These are phyloP conservation scores for Chelonoidis abingdonii DNA, from an alignment of 2,113 vertebrate species.

Conservation along the genomic window DNA sequence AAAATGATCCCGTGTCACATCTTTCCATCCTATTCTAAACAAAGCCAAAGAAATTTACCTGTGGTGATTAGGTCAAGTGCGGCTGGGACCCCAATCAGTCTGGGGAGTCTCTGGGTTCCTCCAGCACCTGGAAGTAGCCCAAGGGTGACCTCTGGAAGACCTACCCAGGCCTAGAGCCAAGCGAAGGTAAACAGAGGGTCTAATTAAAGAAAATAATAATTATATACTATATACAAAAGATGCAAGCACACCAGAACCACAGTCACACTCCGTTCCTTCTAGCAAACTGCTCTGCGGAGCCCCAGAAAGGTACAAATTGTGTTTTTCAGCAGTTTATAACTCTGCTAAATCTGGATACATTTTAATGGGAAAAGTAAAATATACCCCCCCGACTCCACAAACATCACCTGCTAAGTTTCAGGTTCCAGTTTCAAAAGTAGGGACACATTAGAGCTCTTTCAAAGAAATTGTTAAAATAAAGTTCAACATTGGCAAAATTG, in stretches of 20 bases:
- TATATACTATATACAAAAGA: neutral
- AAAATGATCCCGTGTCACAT: neutral
- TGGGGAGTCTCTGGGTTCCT: conserved; percentile 91
- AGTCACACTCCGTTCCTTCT: neutral
- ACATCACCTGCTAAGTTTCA: neutral
- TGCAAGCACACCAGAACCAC: neutral
- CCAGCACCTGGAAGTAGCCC: conserved; percentile 91
- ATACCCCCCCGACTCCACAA: rapidly evolving
- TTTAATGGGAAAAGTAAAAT: neutral
- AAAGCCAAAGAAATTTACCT: conserved; percentile 76
- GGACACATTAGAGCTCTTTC: neutral
- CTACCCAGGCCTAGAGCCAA: conserved; percentile 83
- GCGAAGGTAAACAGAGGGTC: neutral
- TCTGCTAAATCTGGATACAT: neutral
- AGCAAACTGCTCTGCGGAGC: neutral
- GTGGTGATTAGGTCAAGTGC: conserved; percentile 92
- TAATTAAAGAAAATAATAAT: neutral
- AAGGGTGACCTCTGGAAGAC: conserved; percentile 91
- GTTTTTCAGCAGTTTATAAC: rapidly evolving
- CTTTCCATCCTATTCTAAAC: neutral
- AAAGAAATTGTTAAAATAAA: neutral
- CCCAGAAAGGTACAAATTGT: neutral
- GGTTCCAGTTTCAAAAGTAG: neutral
- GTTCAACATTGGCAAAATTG: neutral
- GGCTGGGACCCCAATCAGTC: conserved; percentile 89